Conservation (phyloP, 2,797 vertebrate genomes). For the Tachyglossus aculeatus region DNA sequence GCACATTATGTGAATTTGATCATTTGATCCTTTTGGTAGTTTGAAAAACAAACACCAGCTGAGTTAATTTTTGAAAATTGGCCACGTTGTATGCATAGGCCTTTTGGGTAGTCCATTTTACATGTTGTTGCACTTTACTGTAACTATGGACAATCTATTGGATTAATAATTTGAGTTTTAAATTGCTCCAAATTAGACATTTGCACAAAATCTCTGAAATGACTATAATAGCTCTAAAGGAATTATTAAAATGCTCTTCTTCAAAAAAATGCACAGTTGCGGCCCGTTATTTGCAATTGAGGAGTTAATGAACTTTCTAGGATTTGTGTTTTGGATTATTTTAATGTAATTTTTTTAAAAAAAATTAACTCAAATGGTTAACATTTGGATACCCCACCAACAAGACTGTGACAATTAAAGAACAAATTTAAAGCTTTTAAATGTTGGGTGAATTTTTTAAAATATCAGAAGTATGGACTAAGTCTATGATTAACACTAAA, state of each 20-base stretch:
- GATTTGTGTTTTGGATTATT: no score
- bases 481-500: no score
- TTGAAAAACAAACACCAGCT: constrained; percentile 8
- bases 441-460: no score
- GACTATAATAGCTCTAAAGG: constrained; percentile 19
- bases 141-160: neutral
- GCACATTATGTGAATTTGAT: neutral
- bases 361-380: no score
- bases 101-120: neutral
- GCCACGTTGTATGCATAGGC: neutral
- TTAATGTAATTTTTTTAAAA: no score
- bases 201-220: constrained; percentile 22
- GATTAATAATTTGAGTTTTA: constrained; percentile 42
- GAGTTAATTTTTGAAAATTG: constrained; percentile 6
- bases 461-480: no score
- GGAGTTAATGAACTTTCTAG: no score
- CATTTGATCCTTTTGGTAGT: neutral
- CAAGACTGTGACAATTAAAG: no score
- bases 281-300: constrained; percentile 8
- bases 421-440: no score
- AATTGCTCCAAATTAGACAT: constrained; percentile 18
- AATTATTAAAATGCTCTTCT: constrained; percentile 28
- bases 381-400: no score
- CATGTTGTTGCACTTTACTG: constrained; percentile 2
- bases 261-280: constrained; percentile 10